Percentiles rank a stretch among this genome's conserved stretches.
These are phyloP conservation scores for Babylonia areolata DNA, from an alignment of 1,140 invertebrate genomes.

Conservation along the genomic window DNA sequence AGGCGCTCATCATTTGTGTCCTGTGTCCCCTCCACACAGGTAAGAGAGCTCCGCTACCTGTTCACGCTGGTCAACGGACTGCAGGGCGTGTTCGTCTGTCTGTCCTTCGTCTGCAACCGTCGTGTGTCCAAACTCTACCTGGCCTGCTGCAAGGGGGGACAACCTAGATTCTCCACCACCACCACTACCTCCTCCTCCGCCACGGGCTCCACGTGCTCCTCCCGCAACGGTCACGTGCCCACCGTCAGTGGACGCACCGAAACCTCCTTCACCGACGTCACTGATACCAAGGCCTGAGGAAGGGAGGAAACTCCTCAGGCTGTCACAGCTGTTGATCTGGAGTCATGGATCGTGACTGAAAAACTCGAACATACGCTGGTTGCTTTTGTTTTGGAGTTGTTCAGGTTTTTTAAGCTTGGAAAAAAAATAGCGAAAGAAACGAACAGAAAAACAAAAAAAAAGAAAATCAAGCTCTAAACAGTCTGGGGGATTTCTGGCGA, in stretches of 20 bases:
- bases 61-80: constrained; percentile 80
- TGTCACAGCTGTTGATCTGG: not conserved
- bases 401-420: not conserved
- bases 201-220: not conserved
- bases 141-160: not conserved
- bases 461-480: too few species aligned
- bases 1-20: too few species aligned
- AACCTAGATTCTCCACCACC: not conserved
- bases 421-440: not conserved
- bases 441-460: too few species aligned
- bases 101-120: constrained; percentile 79
- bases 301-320: not conserved
- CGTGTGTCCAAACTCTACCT: constrained; percentile 47
- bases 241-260: constrained; percentile 8
- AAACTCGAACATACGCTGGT: not conserved
- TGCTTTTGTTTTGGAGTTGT: not conserved
- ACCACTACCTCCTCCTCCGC: not conserved
- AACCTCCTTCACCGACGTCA: not conserved
- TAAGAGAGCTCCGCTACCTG: constrained; percentile 76
- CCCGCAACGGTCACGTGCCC: not conserved
- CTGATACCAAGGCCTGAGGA: not conserved
- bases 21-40: not conserved
- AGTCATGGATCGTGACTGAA: not conserved
- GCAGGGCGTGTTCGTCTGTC: constrained; percentile 80
- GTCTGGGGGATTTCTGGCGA: too few species aligned